Evolutionary conservation across 1,140 invertebrate species (phyloP), one percentile per base, ranked within the genome.

Genomic region (Drosophila biarmipes): DNA sequence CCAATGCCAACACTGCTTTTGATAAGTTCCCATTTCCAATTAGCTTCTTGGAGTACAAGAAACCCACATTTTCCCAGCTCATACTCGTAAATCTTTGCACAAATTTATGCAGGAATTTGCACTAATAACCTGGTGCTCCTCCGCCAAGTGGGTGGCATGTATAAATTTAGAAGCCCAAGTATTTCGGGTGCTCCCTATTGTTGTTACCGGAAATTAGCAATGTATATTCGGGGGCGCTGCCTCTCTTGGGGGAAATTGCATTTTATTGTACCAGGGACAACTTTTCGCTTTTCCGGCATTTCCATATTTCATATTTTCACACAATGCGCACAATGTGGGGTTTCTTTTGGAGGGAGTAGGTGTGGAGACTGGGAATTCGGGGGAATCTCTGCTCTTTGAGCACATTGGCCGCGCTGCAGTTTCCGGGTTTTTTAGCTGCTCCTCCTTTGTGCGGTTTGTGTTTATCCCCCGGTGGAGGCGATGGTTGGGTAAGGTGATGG

Each of bases 391-490:
- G 45, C 56, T 64, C 55, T 57, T 58, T 54, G 38, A 48, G 69
- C 42, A 51, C 77, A 59, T 86, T 85, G 86, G 78, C 87, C 72
- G 82, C 57, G 58, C 71, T 78, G 84, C 84, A 87, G 74, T 75
- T 81, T 78, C 68, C 82, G 49, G 24, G 1, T 24, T 24, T 24
- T 17, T 68, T 68, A 62, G 58, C 64, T 73, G 29, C 46, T 61
- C 49, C 55, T 31, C 56, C 40, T 80, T 85, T 86, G 81, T 73
- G 55, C 40, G 58, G 37, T 14, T 10, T 15, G 17, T 35, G 56
- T 52, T 48, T 46, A 27, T 29, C 46, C 52, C 45, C 17, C 66
- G 62, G 63, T 24, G 40, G 3, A 11, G 10, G 35, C n/a, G 35
- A 37, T 37, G 35, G 12, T n/a, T 4, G n/a, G 35, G 12, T n/a